Evolutionary conservation across 1,140 invertebrate species (phyloP).

Genomic region (Campoletis sonorensis): DNA sequence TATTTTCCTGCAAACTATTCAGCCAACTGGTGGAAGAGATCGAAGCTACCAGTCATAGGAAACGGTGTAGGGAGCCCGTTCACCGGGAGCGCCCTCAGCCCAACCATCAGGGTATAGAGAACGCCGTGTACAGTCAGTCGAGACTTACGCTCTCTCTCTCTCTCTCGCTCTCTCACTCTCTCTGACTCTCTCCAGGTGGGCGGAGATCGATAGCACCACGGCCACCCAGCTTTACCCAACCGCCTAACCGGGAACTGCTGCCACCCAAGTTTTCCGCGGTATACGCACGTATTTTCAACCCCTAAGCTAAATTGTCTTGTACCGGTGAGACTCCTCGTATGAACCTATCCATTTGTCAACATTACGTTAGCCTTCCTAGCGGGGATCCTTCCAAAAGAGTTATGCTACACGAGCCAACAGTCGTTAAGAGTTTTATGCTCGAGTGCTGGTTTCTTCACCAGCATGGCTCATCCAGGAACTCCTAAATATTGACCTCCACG

Average conservation of each 20-base stretch:
- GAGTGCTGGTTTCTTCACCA: too few relatives aligned
- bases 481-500: too few relatives aligned
- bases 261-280: slow-evolving; percentile 45
- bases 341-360: background rate
- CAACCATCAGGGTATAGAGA: background rate
- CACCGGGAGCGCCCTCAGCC: slow-evolving; percentile 22
- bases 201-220: slow-evolving; percentile 72
- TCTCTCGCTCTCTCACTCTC: background rate
- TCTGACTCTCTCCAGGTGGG: slow-evolving; percentile 65
- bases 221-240: slow-evolving; percentile 71
- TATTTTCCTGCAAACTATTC: background rate
- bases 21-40: background rate
- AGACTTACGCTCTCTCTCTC: slow-evolving; percentile 45
- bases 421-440: too few relatives aligned
- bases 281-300: slow-evolving; percentile 24
- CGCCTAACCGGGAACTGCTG: slow-evolving; percentile 52
- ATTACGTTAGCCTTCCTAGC: background rate
- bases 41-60: background rate
- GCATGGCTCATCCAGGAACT: too few relatives aligned
- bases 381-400: too few relatives aligned
- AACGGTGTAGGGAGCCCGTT: background rate
- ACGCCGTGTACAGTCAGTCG: slow-evolving; percentile 56
- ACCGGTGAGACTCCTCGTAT: background rate
- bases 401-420: too few relatives aligned
- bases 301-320: background rate